Evolutionary conservation across 2,797 vertebrate species (phyloP), one percentile per base, ranked within the genome.

Genomic region (Cryptoprocta ferox): DNA sequence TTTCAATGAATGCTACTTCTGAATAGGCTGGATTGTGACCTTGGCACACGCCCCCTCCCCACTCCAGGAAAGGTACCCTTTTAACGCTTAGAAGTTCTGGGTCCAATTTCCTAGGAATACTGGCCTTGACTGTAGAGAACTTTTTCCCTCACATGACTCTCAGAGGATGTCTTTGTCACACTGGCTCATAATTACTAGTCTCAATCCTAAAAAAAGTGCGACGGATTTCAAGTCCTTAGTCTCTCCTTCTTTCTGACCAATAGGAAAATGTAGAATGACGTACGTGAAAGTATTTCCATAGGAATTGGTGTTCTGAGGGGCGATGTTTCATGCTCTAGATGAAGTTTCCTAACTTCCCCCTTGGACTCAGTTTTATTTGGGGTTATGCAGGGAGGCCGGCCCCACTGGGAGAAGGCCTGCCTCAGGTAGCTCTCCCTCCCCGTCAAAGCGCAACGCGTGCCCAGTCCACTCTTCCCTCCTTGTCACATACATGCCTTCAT

Each of bases 111-210:
- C 89, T 0, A 16, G 75, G 48, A 97, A 88, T 80, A 42, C 30
- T 97, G 95, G 66, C 18, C 96, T 98, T 96, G 81, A 97, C 97
- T 82, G 71, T 4, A 90, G 85, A 97, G 92, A 83, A 92, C 26
- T 35, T 87, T 84, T 80, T 39, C 63, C 35, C 76, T 95, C 78
- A 75, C 32, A 5, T 4, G 19, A 85, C 24, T 61, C 96, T 91
- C 35, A 71, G 96, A 98, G 97, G 88, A 97, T 98, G 88, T 95
- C 96, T 98, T 98, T 97, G 75, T 96, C 89, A 97, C 95, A 82
- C 89, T 97, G 97, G 89, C 37, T 97, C 79, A 5, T 94, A 97
- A 95, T 94, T 97, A 90, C 97, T 97, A 97, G 70, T 94, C 97
- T 87, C 92, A 79, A 97, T 59, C 66, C 66, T 80, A 98, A 98